Evolutionary conservation across 2,797 vertebrate genomes (phyloP).

Genomic region (Falco peregrinus): DNA sequence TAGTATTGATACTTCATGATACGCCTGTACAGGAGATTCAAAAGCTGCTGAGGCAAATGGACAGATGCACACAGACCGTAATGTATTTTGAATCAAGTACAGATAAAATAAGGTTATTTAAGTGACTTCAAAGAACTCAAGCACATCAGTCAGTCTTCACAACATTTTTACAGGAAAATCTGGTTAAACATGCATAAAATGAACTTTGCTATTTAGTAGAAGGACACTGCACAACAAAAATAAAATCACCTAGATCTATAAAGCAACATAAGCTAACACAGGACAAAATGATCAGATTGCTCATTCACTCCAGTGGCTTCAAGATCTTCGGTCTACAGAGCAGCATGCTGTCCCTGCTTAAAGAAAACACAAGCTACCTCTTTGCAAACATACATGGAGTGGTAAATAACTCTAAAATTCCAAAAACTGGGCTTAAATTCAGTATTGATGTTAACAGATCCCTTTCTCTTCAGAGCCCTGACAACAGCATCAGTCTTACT

Average conservation of each 20-base stretch:
- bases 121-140: background rate
- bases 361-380: background rate
- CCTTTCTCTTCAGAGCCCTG: background rate
- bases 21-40: background rate
- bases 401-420: background rate
- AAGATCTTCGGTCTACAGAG: fast-evolving
- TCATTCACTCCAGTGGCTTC: background rate
- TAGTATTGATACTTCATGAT: background rate
- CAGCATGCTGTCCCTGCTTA: background rate
- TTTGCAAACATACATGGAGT: background rate
- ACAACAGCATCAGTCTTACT: background rate
- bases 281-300: background rate
- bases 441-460: background rate
- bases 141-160: background rate
- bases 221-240: background rate
- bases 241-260: fast-evolving
- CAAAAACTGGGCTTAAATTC: background rate
- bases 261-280: background rate
- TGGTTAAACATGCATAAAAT: background rate
- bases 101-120: background rate
- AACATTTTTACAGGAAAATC: background rate
- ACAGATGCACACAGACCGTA: background rate
- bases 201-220: background rate
- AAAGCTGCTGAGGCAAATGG: background rate
- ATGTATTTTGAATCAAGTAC: background rate